These are phyloP conservation scores for Sinocyclocheilus maitianheensis DNA, from an alignment of 2,113 vertebrate species.

Conservation along the genomic window DNA sequence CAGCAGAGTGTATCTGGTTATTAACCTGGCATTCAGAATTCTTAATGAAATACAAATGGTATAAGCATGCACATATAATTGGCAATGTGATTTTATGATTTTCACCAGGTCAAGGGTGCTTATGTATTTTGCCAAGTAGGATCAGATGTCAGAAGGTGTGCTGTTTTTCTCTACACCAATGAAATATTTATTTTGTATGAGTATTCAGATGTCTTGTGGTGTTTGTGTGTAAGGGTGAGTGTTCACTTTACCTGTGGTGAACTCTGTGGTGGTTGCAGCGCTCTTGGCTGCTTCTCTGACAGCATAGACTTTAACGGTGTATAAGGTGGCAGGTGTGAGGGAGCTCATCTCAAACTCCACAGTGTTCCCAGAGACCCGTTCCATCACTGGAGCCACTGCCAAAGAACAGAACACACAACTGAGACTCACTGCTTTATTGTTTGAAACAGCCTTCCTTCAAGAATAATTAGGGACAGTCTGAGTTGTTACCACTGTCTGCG, in stretches of 20 bases:
- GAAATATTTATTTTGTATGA: background rate
- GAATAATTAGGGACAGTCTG: background rate
- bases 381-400: slow-evolving; percentile 83
- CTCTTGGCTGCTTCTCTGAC: slow-evolving; percentile 86
- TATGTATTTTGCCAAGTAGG: background rate
- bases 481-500: slow-evolving; percentile 80
- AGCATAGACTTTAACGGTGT: slow-evolving; percentile 85
- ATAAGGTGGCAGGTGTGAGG: slow-evolving; percentile 86
- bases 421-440: background rate
- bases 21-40: background rate
- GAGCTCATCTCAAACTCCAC: slow-evolving; percentile 86
- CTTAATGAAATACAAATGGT: too few species aligned
- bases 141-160: background rate
- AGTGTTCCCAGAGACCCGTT: slow-evolving; percentile 87
- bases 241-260: slow-evolving; percentile 84
- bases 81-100: too few species aligned
- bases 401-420: slow-evolving; percentile 29
- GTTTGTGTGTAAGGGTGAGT: background rate
- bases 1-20: slow-evolving; percentile 43
- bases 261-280: slow-evolving; percentile 80
- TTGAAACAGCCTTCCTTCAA: background rate
- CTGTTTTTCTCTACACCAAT: background rate
- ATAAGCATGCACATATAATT: background rate
- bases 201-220: background rate
- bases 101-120: background rate